Conservation (phyloP, 2,797 vertebrate genomes). For the Serranus cabrilla region DNA sequence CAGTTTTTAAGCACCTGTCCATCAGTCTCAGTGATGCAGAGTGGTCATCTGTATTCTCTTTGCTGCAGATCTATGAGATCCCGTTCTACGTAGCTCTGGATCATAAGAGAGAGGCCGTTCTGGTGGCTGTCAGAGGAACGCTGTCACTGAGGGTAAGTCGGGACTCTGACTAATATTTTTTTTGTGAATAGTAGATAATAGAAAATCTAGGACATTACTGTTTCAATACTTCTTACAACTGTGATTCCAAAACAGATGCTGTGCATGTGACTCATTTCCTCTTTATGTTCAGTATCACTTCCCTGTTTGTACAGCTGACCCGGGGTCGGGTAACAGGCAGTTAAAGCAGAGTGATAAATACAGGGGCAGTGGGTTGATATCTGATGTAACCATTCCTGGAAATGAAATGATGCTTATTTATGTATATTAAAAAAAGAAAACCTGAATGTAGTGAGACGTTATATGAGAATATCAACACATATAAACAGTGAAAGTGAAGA, state of each 20-base stretch:
- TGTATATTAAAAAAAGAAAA: conserved; percentile 8
- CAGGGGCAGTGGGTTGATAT: neutral
- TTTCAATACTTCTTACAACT: neutral
- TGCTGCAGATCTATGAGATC: conserved; percentile 94
- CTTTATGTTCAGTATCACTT: conserved; percentile 35
- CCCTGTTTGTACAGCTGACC: conserved; percentile 25
- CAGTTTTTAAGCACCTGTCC: no score
- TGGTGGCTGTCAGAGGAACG: conserved; percentile 96
- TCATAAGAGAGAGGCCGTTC: conserved; percentile 93
- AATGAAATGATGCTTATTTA: neutral
- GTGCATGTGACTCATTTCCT: neutral
- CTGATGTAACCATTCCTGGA: neutral
- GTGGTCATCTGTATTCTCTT: neutral
- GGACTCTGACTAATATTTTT: neutral
- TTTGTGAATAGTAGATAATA: neutral
- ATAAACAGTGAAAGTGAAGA: no score
- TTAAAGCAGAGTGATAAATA: conserved; percentile 7
- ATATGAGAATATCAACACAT: neutral
- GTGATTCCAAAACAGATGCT: neutral
- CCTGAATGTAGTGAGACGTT: neutral
- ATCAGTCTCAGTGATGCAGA: neutral
- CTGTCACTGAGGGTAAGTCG: conserved; percentile 93
- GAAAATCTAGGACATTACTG: neutral
- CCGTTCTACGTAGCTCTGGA: conserved; percentile 97
- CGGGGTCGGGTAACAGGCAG: neutral